phyloP scores from a whole-genome alignment of 2,888 invertebrate genomes.

The Troides helena region DNA sequence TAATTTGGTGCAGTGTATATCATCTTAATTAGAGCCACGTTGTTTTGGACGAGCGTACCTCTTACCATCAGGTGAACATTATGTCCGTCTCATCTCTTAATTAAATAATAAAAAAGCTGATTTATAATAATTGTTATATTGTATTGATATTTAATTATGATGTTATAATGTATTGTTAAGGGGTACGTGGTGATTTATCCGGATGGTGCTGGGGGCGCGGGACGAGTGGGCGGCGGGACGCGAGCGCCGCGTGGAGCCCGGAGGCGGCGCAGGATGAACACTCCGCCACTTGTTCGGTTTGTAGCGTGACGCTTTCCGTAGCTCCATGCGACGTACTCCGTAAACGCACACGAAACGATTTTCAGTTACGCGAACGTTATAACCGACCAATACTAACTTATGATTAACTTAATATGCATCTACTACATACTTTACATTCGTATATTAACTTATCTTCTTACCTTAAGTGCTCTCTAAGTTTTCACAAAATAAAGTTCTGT shows the following conservation, averaged over 20 bases:
- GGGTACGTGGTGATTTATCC: slow-evolving; percentile 45
- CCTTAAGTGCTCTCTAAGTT: slow-evolving; percentile 4
- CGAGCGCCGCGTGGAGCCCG: slow-evolving; percentile 40
- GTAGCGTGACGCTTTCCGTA: slow-evolving; percentile 62
- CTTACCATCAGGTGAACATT: too few species aligned
- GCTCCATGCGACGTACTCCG: slow-evolving; percentile 31
- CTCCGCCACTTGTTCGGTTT: slow-evolving; percentile 56
- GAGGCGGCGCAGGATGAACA: slow-evolving; percentile 62
- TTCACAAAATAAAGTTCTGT: background rate
- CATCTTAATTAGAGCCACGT: too few species aligned
- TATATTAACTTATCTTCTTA: slow-evolving; percentile 19
- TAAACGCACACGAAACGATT: slow-evolving; percentile 29
- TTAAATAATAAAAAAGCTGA: background rate
- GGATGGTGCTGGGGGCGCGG: slow-evolving; percentile 50
- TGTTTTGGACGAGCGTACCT: too few species aligned
- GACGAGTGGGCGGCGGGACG: slow-evolving; percentile 43
- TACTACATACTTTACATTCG: slow-evolving; percentile 2
- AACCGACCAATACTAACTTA: slow-evolving; percentile 17
- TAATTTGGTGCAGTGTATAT: too few species aligned
- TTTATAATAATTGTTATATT: background rate
- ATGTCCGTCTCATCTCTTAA: too few species aligned
- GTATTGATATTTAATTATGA: slow-evolving; percentile 8
- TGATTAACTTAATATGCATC: slow-evolving; percentile 24
- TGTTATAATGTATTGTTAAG: slow-evolving; percentile 33
- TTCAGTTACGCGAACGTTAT: slow-evolving; percentile 31